Conservation (phyloP, 2,113 vertebrate genomes). For the Phodopus roborovskii region DNA sequence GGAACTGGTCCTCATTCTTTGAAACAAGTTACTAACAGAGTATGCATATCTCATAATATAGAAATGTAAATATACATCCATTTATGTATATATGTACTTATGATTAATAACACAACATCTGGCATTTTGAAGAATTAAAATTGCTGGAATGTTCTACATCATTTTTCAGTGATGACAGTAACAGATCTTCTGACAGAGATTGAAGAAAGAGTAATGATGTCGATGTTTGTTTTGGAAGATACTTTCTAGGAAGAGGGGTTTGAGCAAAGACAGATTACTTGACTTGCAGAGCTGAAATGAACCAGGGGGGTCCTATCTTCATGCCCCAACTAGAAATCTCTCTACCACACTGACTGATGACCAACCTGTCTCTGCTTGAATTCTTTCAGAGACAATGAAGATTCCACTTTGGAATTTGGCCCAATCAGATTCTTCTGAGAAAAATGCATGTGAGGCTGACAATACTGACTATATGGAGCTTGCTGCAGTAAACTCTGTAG, state of each 20-base stretch:
- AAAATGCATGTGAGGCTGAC: slow-evolving; percentile 40
- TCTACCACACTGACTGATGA: slow-evolving; percentile 67
- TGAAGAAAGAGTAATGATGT: slow-evolving; percentile 78
- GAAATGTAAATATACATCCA: slow-evolving; percentile 49
- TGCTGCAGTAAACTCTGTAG: background rate
- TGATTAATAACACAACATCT: slow-evolving; percentile 77
- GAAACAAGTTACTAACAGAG: slow-evolving; percentile 59
- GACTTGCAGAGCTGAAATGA: slow-evolving; percentile 69
- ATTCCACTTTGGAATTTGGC: slow-evolving; percentile 64
- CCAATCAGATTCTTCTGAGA: slow-evolving; percentile 61
- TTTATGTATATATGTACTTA: slow-evolving; percentile 9
- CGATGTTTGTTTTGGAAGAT: slow-evolving; percentile 80
- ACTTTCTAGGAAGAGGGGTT: slow-evolving; percentile 72
- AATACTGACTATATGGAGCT: background rate
- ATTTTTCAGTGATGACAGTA: slow-evolving; percentile 79
- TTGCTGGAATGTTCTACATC: slow-evolving; percentile 76
- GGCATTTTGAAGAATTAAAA: slow-evolving; percentile 72
- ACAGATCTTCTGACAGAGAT: slow-evolving; percentile 78
- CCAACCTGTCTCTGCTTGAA: slow-evolving; percentile 62
- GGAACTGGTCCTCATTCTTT: slow-evolving; percentile 73
- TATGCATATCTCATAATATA: slow-evolving; percentile 51
- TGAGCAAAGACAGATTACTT: slow-evolving; percentile 76
- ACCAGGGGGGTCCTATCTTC: slow-evolving; percentile 71
- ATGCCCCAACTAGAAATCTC: slow-evolving; percentile 55
- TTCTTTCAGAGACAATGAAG: slow-evolving; percentile 63